A percentile compares a stretch with the other conserved stretches of the same genome.
Conservation (phyloP, 2,113 vertebrate species). For the Vidua chalybeata region DNA sequence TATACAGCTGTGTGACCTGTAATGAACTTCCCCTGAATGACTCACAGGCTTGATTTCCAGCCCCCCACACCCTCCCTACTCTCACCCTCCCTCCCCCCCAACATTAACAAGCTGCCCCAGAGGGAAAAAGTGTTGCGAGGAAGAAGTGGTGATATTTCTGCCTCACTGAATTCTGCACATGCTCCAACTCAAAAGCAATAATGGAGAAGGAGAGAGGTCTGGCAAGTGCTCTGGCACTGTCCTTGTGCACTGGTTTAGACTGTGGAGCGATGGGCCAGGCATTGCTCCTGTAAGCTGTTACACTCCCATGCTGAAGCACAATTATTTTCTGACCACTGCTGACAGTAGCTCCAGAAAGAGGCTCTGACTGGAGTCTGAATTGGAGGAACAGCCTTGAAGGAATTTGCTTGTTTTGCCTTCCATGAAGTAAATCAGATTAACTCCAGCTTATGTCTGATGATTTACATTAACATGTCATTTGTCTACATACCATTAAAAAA, state of each 20-base stretch:
- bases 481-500: constrained; percentile 52
- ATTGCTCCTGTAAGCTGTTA: background rate
- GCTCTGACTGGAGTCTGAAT: background rate
- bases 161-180: constrained; percentile 8
- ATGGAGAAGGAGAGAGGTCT: background rate
- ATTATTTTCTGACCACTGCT: background rate
- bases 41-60: background rate
- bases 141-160: background rate
- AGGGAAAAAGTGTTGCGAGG: background rate
- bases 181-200: background rate
- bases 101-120: background rate
- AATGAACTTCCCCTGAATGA: background rate
- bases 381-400: constrained; percentile 28
- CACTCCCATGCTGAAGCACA: background rate
- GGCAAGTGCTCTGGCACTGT: background rate
- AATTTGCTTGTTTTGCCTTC: constrained; percentile 42
- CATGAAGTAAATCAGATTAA: constrained; percentile 30
- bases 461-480: constrained; percentile 64
- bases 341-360: background rate
- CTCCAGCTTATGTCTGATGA: constrained; percentile 40
- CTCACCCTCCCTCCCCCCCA: too few relatives aligned
- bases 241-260: background rate
- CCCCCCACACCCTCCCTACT: background rate
- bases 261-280: background rate
- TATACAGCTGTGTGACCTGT: background rate